Conservation (phyloP, 2,888 invertebrate genomes). For the Amorpha juglandis region DNA sequence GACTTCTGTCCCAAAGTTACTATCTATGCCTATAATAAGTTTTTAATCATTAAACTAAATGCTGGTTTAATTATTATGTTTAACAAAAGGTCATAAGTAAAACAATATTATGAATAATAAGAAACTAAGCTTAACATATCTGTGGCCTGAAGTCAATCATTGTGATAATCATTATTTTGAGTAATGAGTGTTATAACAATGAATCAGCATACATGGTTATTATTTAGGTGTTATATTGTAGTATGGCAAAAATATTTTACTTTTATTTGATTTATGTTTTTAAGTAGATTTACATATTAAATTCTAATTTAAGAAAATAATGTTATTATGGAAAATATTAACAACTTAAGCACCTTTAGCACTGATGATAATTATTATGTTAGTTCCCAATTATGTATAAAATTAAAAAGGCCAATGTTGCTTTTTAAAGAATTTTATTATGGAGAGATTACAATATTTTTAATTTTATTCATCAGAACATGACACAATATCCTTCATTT, state of each 20-base stretch:
- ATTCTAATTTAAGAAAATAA: conserved; percentile 31
- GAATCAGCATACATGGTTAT: conserved; percentile 27
- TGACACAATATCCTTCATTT: conserved; percentile 22
- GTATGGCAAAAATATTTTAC: conserved; percentile 18
- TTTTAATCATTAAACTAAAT: no score
- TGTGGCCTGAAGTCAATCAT: no score
- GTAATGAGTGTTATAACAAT: no score
- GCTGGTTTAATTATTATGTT: no score
- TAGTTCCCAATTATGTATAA: conserved; percentile 26
- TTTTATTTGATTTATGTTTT: conserved; percentile 25
- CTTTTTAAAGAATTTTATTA: conserved; percentile 31
- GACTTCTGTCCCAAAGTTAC: no score
- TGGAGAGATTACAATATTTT: conserved; percentile 28
- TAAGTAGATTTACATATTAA: conserved; percentile 30
- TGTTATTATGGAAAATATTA: conserved; percentile 30
- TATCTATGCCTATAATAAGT: no score
- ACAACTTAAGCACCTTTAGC: conserved; percentile 32
- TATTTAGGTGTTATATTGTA: conserved; percentile 16
- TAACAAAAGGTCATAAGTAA: no score
- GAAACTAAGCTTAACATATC: no score
- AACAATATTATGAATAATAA: no score
- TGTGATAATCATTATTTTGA: no score
- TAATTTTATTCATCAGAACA: conserved; percentile 31
- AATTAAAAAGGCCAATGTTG: conserved; percentile 31
- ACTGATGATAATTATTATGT: conserved; percentile 31